Percentiles rank a stretch among this genome's conserved stretches.
Evolutionary conservation across 2,888 invertebrate genomes (phyloP).

Genomic region (Eremobia ochroleuca): DNA sequence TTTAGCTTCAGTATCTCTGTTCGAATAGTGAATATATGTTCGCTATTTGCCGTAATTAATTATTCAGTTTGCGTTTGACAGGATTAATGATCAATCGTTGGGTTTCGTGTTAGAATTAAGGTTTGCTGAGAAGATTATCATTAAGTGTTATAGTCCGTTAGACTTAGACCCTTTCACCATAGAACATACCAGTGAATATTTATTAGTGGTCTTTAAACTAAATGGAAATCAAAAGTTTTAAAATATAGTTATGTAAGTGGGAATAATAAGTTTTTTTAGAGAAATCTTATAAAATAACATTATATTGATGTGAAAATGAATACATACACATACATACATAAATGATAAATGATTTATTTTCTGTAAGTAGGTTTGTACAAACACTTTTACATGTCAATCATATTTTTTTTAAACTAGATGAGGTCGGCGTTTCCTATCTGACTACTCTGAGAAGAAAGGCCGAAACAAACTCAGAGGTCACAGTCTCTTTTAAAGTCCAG

Average conservation of each 20-base stretch:
- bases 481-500: too few species aligned
- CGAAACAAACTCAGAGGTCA: too few species aligned
- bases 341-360: too few species aligned
- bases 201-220: background rate
- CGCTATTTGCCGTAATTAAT: background rate
- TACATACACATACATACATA: background rate
- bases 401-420: too few species aligned
- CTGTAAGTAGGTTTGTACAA: too few species aligned
- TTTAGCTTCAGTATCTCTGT: conserved; percentile 5
- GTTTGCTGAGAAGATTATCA: background rate
- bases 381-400: too few species aligned
- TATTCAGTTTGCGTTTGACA: conserved; percentile 23
- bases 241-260: background rate
- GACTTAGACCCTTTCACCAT: background rate
- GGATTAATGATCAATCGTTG: background rate
- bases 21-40: background rate
- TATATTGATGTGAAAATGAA: background rate
- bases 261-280: background rate
- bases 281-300: background rate
- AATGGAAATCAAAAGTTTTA: background rate
- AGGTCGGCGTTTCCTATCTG: too few species aligned
- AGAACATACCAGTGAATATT: background rate
- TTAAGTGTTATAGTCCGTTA: background rate
- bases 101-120: background rate
- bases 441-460: too few species aligned